phyloP scores from a whole-genome alignment of 2,888 invertebrate species.

The Cephus spinipes region DNA sequence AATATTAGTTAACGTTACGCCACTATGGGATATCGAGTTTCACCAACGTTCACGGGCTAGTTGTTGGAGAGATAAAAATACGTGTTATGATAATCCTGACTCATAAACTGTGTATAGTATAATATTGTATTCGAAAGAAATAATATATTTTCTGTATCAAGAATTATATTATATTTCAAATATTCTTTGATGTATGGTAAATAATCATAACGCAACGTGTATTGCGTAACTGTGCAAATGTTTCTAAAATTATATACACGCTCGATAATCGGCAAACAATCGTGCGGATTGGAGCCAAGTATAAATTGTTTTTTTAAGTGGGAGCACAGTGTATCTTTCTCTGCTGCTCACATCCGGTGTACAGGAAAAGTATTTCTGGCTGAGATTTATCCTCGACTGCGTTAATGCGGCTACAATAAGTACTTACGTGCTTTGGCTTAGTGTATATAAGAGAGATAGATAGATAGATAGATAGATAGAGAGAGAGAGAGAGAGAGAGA shows the following conservation, averaged over 20 bases:
- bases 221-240: too few relatives aligned
- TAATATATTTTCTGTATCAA: neutral
- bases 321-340: neutral
- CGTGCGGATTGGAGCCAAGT: neutral
- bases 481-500: conserved; percentile 2
- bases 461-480: too few relatives aligned
- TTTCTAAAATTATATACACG: too few relatives aligned
- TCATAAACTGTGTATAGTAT: too few relatives aligned
- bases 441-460: neutral
- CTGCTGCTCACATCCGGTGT: neutral
- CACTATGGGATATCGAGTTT: conserved; percentile 4
- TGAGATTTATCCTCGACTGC: neutral
- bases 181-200: too few relatives aligned
- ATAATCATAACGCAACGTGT: neutral
- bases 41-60: conserved; percentile 21
- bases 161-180: neutral
- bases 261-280: too few relatives aligned
- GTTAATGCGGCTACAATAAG: neutral
- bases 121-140: neutral
- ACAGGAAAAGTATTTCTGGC: neutral
- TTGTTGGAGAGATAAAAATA: neutral
- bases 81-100: too few relatives aligned
- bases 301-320: neutral
- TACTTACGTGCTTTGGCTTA: neutral
- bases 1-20: conserved; percentile 20